These are phyloP conservation scores for Cyclura pinguis DNA, from an alignment of 2,797 vertebrate species.

Conservation along the genomic window DNA sequence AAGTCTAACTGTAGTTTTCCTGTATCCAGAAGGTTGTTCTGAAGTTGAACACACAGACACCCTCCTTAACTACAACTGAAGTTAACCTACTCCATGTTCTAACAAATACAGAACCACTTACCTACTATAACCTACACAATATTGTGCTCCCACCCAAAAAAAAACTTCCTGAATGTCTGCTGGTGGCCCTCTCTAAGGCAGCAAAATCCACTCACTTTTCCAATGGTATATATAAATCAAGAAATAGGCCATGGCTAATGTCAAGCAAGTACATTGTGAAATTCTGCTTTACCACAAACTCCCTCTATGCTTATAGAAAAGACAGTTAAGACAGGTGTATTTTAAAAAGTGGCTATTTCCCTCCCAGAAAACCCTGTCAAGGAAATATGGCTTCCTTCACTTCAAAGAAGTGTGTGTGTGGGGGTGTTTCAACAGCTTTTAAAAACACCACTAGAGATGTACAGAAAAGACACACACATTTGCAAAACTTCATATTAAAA, in stretches of 20 bases:
- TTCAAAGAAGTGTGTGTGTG: neutral
- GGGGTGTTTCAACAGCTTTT: neutral
- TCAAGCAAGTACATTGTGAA: no score
- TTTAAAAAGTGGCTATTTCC: neutral
- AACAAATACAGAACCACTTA: neutral
- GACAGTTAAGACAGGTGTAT: neutral
- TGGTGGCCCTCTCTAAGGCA: neutral
- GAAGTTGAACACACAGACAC: neutral
- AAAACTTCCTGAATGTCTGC: neutral
- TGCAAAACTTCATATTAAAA: slow-evolving; percentile 25
- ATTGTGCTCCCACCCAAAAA: neutral
- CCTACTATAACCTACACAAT: no score
- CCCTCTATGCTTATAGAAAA: neutral
- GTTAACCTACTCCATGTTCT: neutral
- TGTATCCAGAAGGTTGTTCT: neutral
- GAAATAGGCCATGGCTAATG: neutral
- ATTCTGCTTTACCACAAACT: neutral
- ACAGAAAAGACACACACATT: neutral
- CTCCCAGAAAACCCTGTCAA: neutral
- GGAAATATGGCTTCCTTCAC: slow-evolving; percentile 18
- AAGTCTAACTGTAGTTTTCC: neutral
- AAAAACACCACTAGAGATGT: neutral
- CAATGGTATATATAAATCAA: neutral
- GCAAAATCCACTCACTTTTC: neutral
- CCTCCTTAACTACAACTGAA: neutral